Evolutionary conservation across 2,888 invertebrate species (phyloP).

Genomic region (Spisula solida): DNA sequence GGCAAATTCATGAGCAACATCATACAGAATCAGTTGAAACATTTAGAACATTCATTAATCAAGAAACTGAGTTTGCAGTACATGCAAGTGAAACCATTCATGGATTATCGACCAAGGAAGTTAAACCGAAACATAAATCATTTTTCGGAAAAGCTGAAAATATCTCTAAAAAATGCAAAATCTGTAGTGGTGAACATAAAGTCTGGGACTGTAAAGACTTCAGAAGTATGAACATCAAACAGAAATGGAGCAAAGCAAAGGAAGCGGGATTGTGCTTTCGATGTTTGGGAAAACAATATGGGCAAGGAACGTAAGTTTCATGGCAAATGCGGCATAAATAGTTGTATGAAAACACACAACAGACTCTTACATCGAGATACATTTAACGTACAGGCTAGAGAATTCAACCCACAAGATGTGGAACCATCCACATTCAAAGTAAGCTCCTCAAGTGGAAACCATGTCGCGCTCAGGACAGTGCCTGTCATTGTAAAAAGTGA

Average conservation of each 20-base stretch:
- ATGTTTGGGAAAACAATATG: slow-evolving; percentile 39
- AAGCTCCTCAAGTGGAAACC: not conserved
- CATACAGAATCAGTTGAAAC: too few relatives aligned
- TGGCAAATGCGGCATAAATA: slow-evolving; percentile 28
- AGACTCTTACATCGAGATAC: slow-evolving; percentile 36
- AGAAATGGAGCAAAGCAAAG: slow-evolving; percentile 51
- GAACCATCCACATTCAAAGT: not conserved
- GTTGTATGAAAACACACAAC: slow-evolving; percentile 37
- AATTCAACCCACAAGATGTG: not conserved
- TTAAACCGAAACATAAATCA: too few relatives aligned
- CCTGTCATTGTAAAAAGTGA: slow-evolving; percentile 27
- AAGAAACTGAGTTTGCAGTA: too few relatives aligned
- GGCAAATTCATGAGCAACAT: too few relatives aligned
- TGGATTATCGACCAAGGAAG: too few relatives aligned
- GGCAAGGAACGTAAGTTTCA: slow-evolving; percentile 33
- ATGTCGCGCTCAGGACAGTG: slow-evolving; percentile 34
- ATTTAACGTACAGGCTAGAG: not conserved
- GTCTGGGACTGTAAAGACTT: slow-evolving; percentile 26
- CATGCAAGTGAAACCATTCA: too few relatives aligned
- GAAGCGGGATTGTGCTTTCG: slow-evolving; percentile 45
- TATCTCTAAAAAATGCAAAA: too few relatives aligned
- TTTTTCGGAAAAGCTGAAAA: too few relatives aligned
- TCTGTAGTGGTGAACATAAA: slow-evolving; percentile 45
- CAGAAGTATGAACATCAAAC: slow-evolving; percentile 25
- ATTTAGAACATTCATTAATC: too few relatives aligned